These are phyloP conservation scores for Chiroxiphia lanceolata DNA, from an alignment of 2,797 vertebrate species.

Conservation along the genomic window DNA sequence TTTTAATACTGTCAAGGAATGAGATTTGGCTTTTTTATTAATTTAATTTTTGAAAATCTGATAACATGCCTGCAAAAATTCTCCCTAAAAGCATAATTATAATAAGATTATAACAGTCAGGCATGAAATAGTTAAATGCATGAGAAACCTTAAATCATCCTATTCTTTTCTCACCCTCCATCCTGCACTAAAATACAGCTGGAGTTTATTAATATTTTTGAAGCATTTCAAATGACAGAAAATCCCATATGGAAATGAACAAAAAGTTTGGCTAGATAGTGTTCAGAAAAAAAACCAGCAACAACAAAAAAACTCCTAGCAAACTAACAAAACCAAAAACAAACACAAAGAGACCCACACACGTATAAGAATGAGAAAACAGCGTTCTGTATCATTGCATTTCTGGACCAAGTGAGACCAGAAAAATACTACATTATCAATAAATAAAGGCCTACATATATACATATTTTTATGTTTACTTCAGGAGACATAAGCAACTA, in stretches of 20 bases:
- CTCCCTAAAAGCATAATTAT: background rate
- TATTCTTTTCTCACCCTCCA: background rate
- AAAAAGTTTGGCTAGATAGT: background rate
- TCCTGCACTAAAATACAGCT: background rate
- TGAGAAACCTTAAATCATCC: background rate
- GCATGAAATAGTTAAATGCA: background rate
- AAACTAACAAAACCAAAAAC: background rate
- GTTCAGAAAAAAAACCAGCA: fast-evolving
- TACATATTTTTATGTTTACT: background rate
- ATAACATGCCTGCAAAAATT: background rate
- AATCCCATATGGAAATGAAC: background rate
- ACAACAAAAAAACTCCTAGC: background rate
- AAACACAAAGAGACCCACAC: background rate
- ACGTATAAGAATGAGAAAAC: background rate
- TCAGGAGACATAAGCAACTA: background rate
- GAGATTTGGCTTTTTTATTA: background rate
- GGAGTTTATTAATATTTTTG: slow-evolving; percentile 35
- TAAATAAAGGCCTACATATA: background rate
- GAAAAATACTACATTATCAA: background rate
- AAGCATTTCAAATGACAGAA: background rate
- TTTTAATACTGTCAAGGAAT: background rate
- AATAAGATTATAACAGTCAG: background rate
- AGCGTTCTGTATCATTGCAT: background rate
- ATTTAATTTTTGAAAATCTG: background rate
- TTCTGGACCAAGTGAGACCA: background rate